Base-by-base conservation (phyloP, 1,140 invertebrate species). In the Magallana ariakensis region DNA sequence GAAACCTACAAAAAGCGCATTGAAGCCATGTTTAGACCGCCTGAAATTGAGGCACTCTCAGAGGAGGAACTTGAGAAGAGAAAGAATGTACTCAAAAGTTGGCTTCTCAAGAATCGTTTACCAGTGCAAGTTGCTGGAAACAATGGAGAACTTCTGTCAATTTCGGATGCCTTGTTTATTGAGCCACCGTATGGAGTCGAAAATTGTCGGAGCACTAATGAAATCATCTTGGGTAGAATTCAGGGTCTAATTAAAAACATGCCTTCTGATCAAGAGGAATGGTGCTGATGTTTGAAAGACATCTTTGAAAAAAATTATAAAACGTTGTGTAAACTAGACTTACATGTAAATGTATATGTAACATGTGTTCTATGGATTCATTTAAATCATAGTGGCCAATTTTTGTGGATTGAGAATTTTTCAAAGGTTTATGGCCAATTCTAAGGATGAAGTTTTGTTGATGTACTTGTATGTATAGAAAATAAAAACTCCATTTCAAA, bases 181-280 rank as follows among this genome's bases (percentile, higher is more conserved):
- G 87, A 92, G 54, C 93, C 94, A 66, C 94, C 94, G n/a, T 94
- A 94, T 84, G 88, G 85, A 55, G 83, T 90, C 66, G 91, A 92
- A 6, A 92, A 93, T 75, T 94, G 94, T 90, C 83, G 90, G 0
- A 93, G 94, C 84, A 92, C 92, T 10, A 94, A 94, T 92, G 93
- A 93, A 89, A 94, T 94, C 57, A 93, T 94, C 80, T 88, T 94
- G 13, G 92, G 93, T 15, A 92, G 92, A 88, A 93, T 94, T 87
- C 94, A 94, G 85, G 93, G 92, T 70, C 88, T 94, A 6, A 92
- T 94, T 57, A 93, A 93, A 90, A 93, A 91, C 70, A 94, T 94
- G 93, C 94, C 94, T 70, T 16, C 89, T 82, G 92, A 93, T 88
- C 89, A 92, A 75, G 90, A 92, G 55, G 86, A 91, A 15, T 94